phyloP scores from a whole-genome alignment of 2,888 invertebrate genomes.

The Standfussiana lucernea region DNA sequence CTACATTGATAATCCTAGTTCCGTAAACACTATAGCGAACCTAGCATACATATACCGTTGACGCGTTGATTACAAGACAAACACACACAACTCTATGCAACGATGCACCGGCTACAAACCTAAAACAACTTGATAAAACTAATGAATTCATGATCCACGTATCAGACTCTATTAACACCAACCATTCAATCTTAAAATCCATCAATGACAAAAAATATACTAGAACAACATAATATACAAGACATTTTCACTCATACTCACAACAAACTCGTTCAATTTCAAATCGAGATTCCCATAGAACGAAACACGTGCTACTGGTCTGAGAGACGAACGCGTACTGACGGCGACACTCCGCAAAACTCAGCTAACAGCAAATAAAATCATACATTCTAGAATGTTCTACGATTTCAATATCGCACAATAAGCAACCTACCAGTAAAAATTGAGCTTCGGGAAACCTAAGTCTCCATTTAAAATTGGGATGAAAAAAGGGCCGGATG shows the following conservation, averaged over 20 bases:
- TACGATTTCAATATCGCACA: slow-evolving; percentile 67
- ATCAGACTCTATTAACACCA: background rate
- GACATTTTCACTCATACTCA: slow-evolving; percentile 52
- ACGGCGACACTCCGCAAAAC: slow-evolving; percentile 38
- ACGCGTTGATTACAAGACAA: slow-evolving; percentile 14
- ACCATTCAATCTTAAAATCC: background rate
- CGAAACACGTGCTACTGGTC: slow-evolving; percentile 49
- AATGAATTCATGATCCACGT: slow-evolving; percentile 1
- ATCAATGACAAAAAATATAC: slow-evolving; percentile 1
- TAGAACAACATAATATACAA: slow-evolving; percentile 32
- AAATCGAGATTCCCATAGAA: slow-evolving; percentile 34
- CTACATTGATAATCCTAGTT: slow-evolving; percentile 10
- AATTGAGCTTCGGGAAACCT: slow-evolving; percentile 47
- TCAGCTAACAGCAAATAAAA: slow-evolving; percentile 49
- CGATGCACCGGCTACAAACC: slow-evolving; percentile 19
- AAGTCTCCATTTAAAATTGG: background rate
- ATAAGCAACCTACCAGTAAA: slow-evolving; percentile 70
- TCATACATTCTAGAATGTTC: slow-evolving; percentile 68
- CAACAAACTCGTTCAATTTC: slow-evolving; percentile 47
- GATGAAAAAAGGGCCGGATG: background rate
- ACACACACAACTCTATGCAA: slow-evolving; percentile 16
- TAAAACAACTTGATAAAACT: slow-evolving; percentile 23
- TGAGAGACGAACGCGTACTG: slow-evolving; percentile 64
- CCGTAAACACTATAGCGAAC: slow-evolving; percentile 24
- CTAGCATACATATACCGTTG: slow-evolving; percentile 6